Evolutionary conservation across 2,113 vertebrate species (phyloP).

Genomic region (Ceyx cyanopectus): DNA sequence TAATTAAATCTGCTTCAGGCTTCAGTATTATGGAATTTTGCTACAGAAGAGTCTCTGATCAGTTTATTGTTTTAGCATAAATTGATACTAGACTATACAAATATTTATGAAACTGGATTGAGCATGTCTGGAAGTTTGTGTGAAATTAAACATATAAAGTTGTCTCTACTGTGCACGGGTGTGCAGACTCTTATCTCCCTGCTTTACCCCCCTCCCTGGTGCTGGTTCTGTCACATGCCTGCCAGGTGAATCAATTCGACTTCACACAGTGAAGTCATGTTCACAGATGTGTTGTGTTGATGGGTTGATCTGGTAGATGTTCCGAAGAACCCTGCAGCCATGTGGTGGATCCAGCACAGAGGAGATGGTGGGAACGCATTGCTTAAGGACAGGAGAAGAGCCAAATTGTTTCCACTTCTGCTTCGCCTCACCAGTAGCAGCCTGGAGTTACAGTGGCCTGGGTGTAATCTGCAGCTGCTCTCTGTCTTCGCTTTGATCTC

Average conservation of each 20-base stretch:
- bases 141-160: background rate
- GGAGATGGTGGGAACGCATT: background rate
- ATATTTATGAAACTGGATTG: background rate
- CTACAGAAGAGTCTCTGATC: background rate
- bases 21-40: background rate
- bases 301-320: background rate
- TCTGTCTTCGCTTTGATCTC: background rate
- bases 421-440: background rate
- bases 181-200: background rate
- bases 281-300: background rate
- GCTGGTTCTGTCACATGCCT: rapidly evolving
- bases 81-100: background rate
- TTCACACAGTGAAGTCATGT: rapidly evolving
- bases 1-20: background rate
- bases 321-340: background rate
- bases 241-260: rapidly evolving
- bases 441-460: background rate
- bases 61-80: background rate
- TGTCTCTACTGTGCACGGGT: background rate
- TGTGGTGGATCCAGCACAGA: background rate
- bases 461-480: background rate
- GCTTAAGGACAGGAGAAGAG: background rate
- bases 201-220: background rate
- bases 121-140: background rate
- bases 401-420: background rate